A percentile compares a stretch with the other conserved stretches of the same genome.
Conservation (phyloP, 2,113 vertebrate species). For the Ariopsis seemanni region DNA sequence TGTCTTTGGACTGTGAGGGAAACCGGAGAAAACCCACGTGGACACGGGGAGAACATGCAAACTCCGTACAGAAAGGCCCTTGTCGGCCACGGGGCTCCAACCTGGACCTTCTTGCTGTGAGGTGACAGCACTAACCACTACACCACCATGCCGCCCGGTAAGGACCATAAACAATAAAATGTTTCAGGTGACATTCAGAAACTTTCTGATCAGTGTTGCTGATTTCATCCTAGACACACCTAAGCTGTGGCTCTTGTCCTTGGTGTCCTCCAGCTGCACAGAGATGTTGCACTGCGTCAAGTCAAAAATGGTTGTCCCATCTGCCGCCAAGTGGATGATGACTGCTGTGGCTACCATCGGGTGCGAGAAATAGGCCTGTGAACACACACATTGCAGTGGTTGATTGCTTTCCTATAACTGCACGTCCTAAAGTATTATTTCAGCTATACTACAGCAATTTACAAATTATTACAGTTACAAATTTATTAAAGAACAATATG, state of each 20-base stretch:
- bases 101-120: too few species aligned
- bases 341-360: constrained; percentile 95
- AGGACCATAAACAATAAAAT: not conserved
- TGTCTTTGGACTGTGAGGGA: too few species aligned
- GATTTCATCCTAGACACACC: constrained; percentile 70
- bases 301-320: constrained; percentile 87
- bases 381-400: not conserved
- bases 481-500: not conserved
- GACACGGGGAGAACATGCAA: too few species aligned
- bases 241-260: constrained; percentile 85
- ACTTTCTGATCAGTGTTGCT: not conserved
- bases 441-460: not conserved
- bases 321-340: constrained; percentile 90
- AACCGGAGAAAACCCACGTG: too few species aligned
- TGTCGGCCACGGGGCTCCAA: too few species aligned
- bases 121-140: too few species aligned
- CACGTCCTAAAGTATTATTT: not conserved
- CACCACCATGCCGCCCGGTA: too few species aligned
- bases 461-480: not conserved
- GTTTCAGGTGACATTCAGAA: not conserved
- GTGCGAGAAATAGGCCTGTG: constrained; percentile 88
- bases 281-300: constrained; percentile 86
- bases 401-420: not conserved
- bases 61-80: too few species aligned
- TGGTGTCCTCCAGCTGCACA: constrained; percentile 90